Evolutionary conservation across 2,113 vertebrate species (phyloP), one percentile per base, ranked within the genome.

Genomic region (Rhea pennata): DNA sequence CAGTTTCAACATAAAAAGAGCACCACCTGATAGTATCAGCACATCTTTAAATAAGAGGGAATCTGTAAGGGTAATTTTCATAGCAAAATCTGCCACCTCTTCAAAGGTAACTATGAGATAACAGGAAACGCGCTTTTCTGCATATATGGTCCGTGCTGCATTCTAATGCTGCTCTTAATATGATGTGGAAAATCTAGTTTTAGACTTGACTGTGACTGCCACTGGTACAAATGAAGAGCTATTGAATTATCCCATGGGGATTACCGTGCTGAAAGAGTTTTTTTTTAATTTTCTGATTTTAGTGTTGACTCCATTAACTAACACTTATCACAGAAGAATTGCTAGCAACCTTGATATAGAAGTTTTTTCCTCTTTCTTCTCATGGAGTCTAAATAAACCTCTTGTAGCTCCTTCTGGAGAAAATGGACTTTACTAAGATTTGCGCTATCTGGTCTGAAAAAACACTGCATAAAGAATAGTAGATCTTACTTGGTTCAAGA

Each of bases 101-200:
- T 94, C 91, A 79, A 40, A 91, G 84, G 85, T 91, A 93, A 72
- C 84, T 78, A 36, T 76, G 87, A 79, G 74, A 91, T 95, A 96
- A 95, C 88, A 91, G 66, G 92, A 86, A 79, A 75, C 1, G 5
- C 40, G 76, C 39, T 90, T 79, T 67, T 46, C 65, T 83, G 46
- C 36, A 6, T 1, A 10, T 8, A 56, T 84, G 44, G 54, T 93
- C 48, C 73, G 33, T 64, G 29, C 95, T 95, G 77, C 54, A 94
- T 93, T 94, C 77, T 92, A 90, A 91, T 90, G 33, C 46, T 88
- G 62, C 78, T 88, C 75, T 90, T 96, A 93, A 94, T 77, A 90
- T 65, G 22, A 27, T 89, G 71, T 87, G 77, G 71, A 72, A 91
- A 92, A 90, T 83, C 58, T 78, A n/a, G 62, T 76, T 93, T 95